A percentile compares a stretch with the other conserved stretches of the same genome.
phyloP scores from a whole-genome alignment of 23 tunicate species.

The Trididemnum clinides region DNA sequence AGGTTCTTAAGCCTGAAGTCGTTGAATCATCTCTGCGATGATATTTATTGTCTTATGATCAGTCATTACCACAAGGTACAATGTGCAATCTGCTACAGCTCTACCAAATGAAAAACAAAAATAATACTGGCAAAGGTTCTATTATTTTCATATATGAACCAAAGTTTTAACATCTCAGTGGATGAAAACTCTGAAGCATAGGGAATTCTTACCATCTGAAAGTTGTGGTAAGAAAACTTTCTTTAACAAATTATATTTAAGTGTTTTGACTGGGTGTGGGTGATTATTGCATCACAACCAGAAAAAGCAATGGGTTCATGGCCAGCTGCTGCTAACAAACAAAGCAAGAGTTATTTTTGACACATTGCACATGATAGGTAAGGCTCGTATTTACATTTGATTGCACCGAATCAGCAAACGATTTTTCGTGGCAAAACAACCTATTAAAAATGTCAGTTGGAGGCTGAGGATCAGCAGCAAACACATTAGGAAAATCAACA shows the following conservation, averaged over 20 bases:
- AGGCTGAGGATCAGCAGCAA: background rate
- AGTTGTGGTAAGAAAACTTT: no score
- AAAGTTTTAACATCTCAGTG: no score
- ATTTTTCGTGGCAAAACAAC: background rate
- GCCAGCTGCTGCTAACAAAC: background rate
- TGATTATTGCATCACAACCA: background rate
- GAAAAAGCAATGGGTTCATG: background rate
- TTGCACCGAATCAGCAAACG: background rate
- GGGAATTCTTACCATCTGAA: background rate
- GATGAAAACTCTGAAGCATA: background rate
- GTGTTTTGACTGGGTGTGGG: background rate
- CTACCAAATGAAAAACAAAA: no score
- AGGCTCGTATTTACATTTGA: background rate
- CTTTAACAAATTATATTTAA: background rate
- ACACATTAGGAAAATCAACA: background rate
- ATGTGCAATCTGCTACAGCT: background rate
- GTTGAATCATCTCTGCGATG: background rate
- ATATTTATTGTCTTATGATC: no score
- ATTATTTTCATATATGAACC: no score
- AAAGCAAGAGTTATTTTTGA: background rate
- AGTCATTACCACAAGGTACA: background rate
- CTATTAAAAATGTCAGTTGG: background rate
- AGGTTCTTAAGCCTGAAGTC: background rate
- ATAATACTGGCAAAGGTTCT: no score
- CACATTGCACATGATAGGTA: background rate